phyloP scores from a whole-genome alignment of 2,113 vertebrate species.

The Athene cunicularia region DNA sequence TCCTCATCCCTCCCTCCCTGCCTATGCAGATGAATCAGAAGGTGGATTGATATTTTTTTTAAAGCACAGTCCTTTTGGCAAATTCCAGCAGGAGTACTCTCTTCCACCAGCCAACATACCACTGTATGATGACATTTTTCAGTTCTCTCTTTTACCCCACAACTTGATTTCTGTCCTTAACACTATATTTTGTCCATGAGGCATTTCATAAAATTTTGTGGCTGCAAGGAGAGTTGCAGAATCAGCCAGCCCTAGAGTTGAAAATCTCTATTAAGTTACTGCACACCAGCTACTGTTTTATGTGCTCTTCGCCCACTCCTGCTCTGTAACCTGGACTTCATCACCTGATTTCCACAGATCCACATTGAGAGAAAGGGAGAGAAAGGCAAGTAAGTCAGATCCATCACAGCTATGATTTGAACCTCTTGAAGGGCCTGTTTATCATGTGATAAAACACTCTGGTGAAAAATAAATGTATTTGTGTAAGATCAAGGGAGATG shows the following conservation, averaged over 20 bases:
- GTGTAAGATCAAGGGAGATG: not conserved
- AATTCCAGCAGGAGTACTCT: not conserved
- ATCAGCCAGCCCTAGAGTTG: not conserved
- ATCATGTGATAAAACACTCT: not conserved
- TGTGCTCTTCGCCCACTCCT: too few species aligned
- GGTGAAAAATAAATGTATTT: not conserved
- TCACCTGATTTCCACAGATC: not conserved
- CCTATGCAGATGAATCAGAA: not conserved
- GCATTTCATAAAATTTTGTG: not conserved
- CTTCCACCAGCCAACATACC: not conserved
- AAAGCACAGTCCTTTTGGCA: not conserved
- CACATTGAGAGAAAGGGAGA: not conserved
- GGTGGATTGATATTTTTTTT: not conserved
- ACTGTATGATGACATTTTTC: not conserved
- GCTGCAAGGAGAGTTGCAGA: not conserved
- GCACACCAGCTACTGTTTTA: not conserved
- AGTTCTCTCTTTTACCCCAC: not conserved
- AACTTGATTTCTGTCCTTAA: not conserved
- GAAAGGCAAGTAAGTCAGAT: not conserved
- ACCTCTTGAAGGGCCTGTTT: not conserved
- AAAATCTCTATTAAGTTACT: not conserved
- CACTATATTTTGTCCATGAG: accelerated
- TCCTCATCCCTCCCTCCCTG: not conserved
- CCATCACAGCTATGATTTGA: not conserved
- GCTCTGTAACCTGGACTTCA: not conserved